phyloP scores from a whole-genome alignment of 2,113 vertebrate genomes.

The Myiozetetes cayanensis region DNA sequence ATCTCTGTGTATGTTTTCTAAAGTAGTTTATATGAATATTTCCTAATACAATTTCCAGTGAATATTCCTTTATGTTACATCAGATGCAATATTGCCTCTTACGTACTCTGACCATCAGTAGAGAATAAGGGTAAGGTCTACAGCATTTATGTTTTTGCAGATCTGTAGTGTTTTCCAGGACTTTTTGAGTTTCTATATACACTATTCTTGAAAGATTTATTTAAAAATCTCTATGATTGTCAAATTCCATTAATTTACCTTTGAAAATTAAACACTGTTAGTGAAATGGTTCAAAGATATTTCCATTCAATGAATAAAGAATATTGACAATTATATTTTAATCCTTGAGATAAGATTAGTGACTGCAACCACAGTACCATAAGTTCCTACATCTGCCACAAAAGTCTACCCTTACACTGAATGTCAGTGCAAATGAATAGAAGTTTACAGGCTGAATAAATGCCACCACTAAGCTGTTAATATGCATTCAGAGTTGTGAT shows the following conservation, averaged over 20 bases:
- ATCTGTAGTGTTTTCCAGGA: constrained; percentile 36
- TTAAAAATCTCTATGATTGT: not conserved
- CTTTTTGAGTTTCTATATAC: constrained; percentile 17
- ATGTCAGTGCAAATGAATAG: not conserved
- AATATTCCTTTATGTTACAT: not conserved
- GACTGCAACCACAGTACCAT: not conserved
- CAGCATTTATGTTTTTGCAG: constrained; percentile 19
- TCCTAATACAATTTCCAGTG: not conserved
- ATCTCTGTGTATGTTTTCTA: not conserved
- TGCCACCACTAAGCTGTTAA: not conserved
- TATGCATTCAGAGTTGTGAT: not conserved
- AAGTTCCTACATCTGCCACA: not conserved
- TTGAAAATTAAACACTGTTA: constrained; percentile 43
- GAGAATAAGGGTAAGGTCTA: constrained; percentile 9
- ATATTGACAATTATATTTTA: constrained; percentile 24
- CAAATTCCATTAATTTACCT: not conserved
- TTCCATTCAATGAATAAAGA: constrained; percentile 31
- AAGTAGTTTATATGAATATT: not conserved
- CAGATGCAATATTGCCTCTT: not conserved
- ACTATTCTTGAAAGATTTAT: not conserved
- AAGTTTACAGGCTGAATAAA: not conserved
- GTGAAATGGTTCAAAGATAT: not conserved
- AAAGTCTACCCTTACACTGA: not conserved
- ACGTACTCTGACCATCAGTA: not conserved
- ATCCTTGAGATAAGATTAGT: not conserved